These are phyloP conservation scores for Horisme vitalbata DNA, from an alignment of 2,888 invertebrate species.

Conservation along the genomic window DNA sequence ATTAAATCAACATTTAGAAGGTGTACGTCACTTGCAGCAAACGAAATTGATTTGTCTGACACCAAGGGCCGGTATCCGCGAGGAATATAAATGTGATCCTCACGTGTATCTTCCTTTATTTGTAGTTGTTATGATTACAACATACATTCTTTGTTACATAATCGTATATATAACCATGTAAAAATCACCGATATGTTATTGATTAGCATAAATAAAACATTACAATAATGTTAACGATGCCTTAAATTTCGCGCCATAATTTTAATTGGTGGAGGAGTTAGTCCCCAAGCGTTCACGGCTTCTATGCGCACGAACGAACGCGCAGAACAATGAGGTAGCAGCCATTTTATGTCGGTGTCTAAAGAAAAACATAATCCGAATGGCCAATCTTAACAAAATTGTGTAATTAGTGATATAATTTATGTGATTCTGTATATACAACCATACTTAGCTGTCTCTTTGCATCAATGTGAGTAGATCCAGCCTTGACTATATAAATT, in stretches of 20 bases:
- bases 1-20: slow-evolving; percentile 70
- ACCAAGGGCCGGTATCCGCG: slow-evolving; percentile 39
- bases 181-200: slow-evolving; percentile 19
- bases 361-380: slow-evolving; percentile 83
- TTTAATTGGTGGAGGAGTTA: slow-evolving; percentile 82
- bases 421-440: slow-evolving; percentile 79
- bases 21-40: slow-evolving; percentile 62
- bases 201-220: slow-evolving; percentile 54
- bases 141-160: slow-evolving; percentile 60
- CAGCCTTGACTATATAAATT: slow-evolving; percentile 63
- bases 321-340: slow-evolving; percentile 84
- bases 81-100: slow-evolving; percentile 49
- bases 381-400: slow-evolving; percentile 83
- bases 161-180: slow-evolving; percentile 42
- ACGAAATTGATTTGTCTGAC: slow-evolving; percentile 50
- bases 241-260: slow-evolving; percentile 83
- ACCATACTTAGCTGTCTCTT: slow-evolving; percentile 75
- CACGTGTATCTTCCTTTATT: slow-evolving; percentile 58
- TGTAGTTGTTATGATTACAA: slow-evolving; percentile 55
- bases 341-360: slow-evolving; percentile 84
- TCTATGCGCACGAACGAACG: slow-evolving; percentile 84
- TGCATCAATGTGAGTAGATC: slow-evolving; percentile 76
- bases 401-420: slow-evolving; percentile 83
- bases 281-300: slow-evolving; percentile 83
- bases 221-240: slow-evolving; percentile 61